phyloP scores from a whole-genome alignment of 2,888 invertebrate genomes.

The Panopea generosa region DNA sequence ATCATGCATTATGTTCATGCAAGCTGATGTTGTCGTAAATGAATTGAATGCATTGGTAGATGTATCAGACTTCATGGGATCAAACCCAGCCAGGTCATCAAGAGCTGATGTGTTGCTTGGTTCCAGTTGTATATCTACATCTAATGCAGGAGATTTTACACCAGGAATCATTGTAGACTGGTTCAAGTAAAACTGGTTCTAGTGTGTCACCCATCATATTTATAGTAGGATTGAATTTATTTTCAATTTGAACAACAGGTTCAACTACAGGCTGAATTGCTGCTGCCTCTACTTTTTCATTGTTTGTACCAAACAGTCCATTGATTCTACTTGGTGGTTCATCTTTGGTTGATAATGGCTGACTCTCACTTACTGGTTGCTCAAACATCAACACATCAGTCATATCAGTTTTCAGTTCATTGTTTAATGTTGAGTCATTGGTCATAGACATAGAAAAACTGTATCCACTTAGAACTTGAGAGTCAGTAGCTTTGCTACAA shows the following conservation, averaged over 20 bases:
- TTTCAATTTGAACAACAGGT: background rate
- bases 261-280: background rate
- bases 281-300: background rate
- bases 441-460: slow-evolving; percentile 39
- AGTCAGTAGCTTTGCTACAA: no score
- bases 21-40: background rate
- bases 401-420: background rate
- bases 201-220: slow-evolving; percentile 6
- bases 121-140: background rate
- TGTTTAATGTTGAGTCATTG: background rate
- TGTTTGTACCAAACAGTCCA: background rate
- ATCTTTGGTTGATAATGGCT: slow-evolving; percentile 1
- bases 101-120: slow-evolving; percentile 19
- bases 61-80: slow-evolving; percentile 53
- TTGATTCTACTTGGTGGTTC: background rate
- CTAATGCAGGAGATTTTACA: background rate
- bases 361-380: slow-evolving; percentile 30
- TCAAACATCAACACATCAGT: slow-evolving; percentile 47
- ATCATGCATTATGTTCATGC: background rate
- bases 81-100: slow-evolving; percentile 59
- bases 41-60: background rate
- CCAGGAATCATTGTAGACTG: background rate
- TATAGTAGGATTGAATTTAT: background rate
- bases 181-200: slow-evolving; percentile 17
- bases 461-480: slow-evolving; percentile 34